phyloP scores from a whole-genome alignment of 2,113 vertebrate genomes.

The Aegithalos caudatus region DNA sequence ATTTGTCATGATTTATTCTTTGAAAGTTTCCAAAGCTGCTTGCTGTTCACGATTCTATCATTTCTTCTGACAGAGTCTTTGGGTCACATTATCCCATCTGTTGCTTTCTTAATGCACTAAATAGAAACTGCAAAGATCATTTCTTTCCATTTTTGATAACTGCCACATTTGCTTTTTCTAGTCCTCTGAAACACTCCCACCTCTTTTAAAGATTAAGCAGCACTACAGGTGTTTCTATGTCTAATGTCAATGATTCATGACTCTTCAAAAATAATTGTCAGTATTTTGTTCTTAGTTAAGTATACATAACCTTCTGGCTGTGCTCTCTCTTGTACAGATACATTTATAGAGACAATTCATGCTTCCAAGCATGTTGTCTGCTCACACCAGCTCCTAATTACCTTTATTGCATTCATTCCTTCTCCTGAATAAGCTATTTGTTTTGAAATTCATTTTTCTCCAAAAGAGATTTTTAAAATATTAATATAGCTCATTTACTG shows the following conservation, averaged over 20 bases:
- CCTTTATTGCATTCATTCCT: background rate
- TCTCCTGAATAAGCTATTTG: background rate
- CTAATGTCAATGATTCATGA: constrained; percentile 50
- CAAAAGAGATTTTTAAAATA: background rate
- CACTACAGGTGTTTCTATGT: constrained; percentile 23
- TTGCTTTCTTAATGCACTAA: constrained; percentile 30
- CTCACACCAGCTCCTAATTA: background rate
- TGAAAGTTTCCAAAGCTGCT: constrained; percentile 30
- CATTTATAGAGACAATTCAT: background rate
- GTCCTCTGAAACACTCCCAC: constrained; percentile 43
- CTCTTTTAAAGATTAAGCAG: background rate
- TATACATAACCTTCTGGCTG: background rate
- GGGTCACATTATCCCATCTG: constrained; percentile 51
- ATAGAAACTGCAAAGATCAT: constrained; percentile 29
- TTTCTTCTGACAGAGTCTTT: constrained; percentile 40
- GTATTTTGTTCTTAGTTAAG: constrained; percentile 14
- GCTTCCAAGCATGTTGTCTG: background rate
- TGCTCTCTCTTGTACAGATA: background rate
- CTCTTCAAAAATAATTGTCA: constrained; percentile 56
- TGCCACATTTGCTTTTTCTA: constrained; percentile 41
- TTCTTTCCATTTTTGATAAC: constrained; percentile 38
- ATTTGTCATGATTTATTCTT: constrained; percentile 40
- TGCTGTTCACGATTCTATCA: constrained; percentile 43
- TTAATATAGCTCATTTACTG: background rate
- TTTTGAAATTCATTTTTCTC: background rate